These are phyloP conservation scores for Calliopsis andreniformis DNA, from an alignment of 1,140 invertebrate genomes.

Conservation along the genomic window DNA sequence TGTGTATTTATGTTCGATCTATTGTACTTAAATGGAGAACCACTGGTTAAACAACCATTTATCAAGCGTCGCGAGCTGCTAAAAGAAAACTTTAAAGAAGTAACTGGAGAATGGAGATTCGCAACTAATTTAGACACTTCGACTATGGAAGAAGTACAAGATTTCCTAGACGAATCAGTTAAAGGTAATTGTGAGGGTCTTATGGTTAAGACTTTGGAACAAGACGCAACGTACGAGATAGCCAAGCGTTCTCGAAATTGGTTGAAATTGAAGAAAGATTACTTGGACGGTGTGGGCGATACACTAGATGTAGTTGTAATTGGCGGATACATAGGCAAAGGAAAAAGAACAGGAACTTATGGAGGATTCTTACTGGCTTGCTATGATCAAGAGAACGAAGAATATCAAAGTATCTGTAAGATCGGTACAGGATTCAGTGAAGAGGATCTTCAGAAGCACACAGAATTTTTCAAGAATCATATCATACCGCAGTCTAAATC, in stretches of 20 bases:
- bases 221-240: conserved; percentile 98
- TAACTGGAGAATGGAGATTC: conserved; percentile 94
- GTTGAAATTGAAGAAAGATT: conserved; percentile 99
- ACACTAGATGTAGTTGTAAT: conserved; percentile 97
- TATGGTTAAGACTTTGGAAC: conserved; percentile 98
- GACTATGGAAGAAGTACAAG: conserved; percentile 95
- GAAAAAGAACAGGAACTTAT: conserved; percentile 96
- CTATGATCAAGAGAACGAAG: conserved; percentile 95
- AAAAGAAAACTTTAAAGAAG: conserved; percentile 87
- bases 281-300: conserved; percentile 96
- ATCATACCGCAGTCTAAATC: conserved; percentile 88
- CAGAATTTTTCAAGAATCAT: conserved; percentile 90
- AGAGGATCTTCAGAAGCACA: conserved; percentile 91
- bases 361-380: conserved; percentile 99
- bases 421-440: conserved; percentile 99
- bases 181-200: conserved; percentile 99
- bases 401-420: conserved; percentile 97
- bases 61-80: conserved; percentile 89
- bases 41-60: conserved; percentile 92
- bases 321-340: conserved; percentile 96
- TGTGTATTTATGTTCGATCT: conserved; percentile 99
- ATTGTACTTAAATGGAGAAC: conserved; percentile 95
- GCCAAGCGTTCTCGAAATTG: conserved; percentile 98
- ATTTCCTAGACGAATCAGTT: conserved; percentile 97
- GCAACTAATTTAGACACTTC: conserved; percentile 92